Percentiles rank a stretch among this genome's conserved stretches.
Evolutionary conservation across 2,113 vertebrate species (phyloP).

Genomic region (Phyllostomus hastatus): DNA sequence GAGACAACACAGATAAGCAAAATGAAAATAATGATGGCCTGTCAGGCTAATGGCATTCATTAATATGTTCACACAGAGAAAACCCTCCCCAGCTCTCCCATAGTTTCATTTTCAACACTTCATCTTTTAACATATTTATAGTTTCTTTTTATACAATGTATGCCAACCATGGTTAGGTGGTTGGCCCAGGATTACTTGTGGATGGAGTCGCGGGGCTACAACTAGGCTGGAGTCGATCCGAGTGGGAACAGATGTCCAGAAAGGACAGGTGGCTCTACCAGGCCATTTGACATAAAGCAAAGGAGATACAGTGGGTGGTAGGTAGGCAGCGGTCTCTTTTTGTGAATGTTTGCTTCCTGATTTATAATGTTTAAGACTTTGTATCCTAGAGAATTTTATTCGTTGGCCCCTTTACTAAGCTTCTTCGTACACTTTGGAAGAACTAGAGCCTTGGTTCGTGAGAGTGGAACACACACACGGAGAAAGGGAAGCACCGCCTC

Average conservation of each 20-base stretch:
- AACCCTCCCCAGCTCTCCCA: not conserved
- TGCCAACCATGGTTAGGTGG: not conserved
- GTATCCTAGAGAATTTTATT: not conserved
- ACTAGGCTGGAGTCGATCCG: too few species aligned
- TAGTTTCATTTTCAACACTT: not conserved
- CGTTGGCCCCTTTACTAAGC: not conserved
- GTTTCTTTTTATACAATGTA: not conserved
- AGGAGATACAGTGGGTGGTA: not conserved
- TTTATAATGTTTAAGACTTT: not conserved
- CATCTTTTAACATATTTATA: not conserved
- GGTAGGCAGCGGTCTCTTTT: not conserved
- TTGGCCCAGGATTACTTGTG: not conserved
- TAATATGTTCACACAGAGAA: not conserved
- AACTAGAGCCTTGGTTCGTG: not conserved
- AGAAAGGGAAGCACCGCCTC: too few species aligned
- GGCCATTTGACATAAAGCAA: not conserved
- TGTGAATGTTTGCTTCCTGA: not conserved
- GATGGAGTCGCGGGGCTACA: too few species aligned
- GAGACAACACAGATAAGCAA: not conserved
- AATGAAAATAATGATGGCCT: not conserved
- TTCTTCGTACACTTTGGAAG: not conserved
- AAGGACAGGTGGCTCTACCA: rapidly evolving
- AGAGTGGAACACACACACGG: too few species aligned
- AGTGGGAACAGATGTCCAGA: not conserved
- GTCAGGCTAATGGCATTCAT: not conserved